Evolutionary conservation across 92 coral and sea anemone species (phyloP).

Genomic region (Palythoa grandiflora): DNA sequence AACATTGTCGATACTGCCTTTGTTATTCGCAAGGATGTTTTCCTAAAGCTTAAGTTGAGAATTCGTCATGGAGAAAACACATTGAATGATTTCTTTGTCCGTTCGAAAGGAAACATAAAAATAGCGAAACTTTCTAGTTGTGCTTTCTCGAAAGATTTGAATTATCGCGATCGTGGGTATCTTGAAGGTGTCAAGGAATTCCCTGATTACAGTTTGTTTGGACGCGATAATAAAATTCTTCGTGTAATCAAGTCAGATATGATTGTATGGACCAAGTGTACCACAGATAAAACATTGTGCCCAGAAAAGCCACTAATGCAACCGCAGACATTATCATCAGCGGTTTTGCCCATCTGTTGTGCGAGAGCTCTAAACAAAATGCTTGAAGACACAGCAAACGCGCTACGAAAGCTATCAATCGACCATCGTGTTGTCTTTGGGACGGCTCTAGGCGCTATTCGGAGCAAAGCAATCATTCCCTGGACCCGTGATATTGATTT

Average conservation of each 20-base stretch:
- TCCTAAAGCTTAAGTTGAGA: conserved; percentile 32
- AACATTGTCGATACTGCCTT: conserved; percentile 47
- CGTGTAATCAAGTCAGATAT: conserved; percentile 32
- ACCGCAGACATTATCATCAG: conserved; percentile 37
- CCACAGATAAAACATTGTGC: conserved; percentile 9
- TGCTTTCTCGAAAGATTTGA: conserved; percentile 45
- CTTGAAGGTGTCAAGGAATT: conserved; percentile 34
- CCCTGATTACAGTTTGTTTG: conserved; percentile 47
- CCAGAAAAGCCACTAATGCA: conserved; percentile 43
- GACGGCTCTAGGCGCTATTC: conserved; percentile 24
- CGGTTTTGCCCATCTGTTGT: conserved; percentile 52
- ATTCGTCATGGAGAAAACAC: conserved; percentile 42
- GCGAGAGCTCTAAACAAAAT: conserved; percentile 27
- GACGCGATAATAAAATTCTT: conserved; percentile 46
- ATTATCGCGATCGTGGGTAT: conserved; percentile 34
- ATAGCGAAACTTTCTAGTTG: conserved; percentile 27
- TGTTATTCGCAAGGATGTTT: conserved; percentile 32
- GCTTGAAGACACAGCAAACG: conserved; percentile 20
- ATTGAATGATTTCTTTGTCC: conserved; percentile 25
- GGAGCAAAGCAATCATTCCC: conserved; percentile 31
- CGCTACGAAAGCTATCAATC: background rate
- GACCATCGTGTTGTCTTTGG: conserved; percentile 37
- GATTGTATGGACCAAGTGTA: conserved; percentile 40
- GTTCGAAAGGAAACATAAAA: conserved; percentile 29
- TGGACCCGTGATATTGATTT: conserved; percentile 35